These are phyloP conservation scores for Campopleginae sp. DNA, from an alignment of 2,888 invertebrate species.

Conservation along the genomic window DNA sequence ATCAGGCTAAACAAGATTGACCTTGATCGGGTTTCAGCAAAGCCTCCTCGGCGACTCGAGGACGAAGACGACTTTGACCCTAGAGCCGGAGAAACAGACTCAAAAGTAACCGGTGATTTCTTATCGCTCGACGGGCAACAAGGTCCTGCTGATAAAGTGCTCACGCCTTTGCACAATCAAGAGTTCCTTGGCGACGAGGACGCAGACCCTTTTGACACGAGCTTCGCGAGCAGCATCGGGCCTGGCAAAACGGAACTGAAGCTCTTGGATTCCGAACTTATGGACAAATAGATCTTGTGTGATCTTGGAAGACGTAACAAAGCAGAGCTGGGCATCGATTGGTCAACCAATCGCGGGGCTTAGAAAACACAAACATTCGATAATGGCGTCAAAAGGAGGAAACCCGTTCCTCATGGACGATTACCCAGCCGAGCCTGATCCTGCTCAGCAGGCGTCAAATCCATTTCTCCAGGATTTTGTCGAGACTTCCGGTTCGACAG, in stretches of 20 bases:
- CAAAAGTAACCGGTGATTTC: constrained; percentile 81
- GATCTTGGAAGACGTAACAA: not conserved
- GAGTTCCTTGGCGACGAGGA: constrained; percentile 83
- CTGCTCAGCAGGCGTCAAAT: constrained; percentile 86
- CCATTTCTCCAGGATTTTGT: constrained; percentile 88
- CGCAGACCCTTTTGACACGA: constrained; percentile 93
- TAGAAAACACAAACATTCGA: constrained; percentile 70
- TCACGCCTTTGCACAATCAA: constrained; percentile 83
- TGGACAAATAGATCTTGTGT: constrained; percentile 79
- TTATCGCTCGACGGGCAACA: constrained; percentile 85
- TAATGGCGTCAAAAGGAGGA: constrained; percentile 87
- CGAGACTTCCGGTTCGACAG: constrained; percentile 88
- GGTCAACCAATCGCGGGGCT: not conserved
- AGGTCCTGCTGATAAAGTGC: constrained; percentile 83
- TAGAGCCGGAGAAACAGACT: constrained; percentile 81
- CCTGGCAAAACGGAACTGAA: constrained; percentile 92
- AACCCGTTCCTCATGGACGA: constrained; percentile 94
- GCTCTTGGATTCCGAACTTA: constrained; percentile 91
- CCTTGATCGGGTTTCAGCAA: constrained; percentile 65
- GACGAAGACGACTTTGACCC: constrained; percentile 85
- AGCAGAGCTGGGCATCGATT: no score
- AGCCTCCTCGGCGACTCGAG: constrained; percentile 54
- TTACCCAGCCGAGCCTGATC: constrained; percentile 85
- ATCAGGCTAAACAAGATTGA: constrained; percentile 74
- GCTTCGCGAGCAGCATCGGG: constrained; percentile 89